These are phyloP conservation scores for Gymnodraco acuticeps DNA, from an alignment of 2,797 vertebrate species.

Conservation along the genomic window DNA sequence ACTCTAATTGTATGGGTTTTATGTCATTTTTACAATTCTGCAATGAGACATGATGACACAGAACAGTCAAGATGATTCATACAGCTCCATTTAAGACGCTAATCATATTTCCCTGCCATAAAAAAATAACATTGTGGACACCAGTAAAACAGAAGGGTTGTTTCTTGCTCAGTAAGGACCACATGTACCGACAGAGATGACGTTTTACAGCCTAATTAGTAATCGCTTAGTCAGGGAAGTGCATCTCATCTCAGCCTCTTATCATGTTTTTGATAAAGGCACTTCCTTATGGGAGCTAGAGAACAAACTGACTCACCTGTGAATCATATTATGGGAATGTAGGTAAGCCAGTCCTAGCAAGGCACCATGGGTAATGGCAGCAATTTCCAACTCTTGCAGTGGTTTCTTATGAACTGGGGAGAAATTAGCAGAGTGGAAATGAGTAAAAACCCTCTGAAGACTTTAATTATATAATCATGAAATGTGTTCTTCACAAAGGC, in stretches of 20 bases:
- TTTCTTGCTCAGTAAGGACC: conserved; percentile 3
- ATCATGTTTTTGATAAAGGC: conserved; percentile 4
- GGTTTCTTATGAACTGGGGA: conserved; percentile 96
- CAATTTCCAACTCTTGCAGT: conserved; percentile 98
- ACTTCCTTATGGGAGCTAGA: conserved; percentile 17
- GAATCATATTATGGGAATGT: conserved; percentile 98
- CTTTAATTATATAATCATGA: conserved; percentile 5
- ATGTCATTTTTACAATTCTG: conserved; percentile 1
- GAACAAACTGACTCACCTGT: conserved; percentile 87
- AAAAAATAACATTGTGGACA: conserved; percentile 15
- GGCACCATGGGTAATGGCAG: conserved; percentile 99
- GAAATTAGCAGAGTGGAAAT: conserved; percentile 21
- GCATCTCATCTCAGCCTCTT: conserved; percentile 2
- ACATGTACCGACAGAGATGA: not conserved
- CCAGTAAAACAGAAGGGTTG: conserved; percentile 12
- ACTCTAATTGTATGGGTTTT: not conserved
- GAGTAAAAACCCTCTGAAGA: conserved; percentile 1
- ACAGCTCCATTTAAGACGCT: not conserved
- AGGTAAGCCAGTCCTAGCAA: conserved; percentile 98
- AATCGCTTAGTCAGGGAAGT: conserved; percentile 33
- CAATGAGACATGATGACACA: conserved; percentile 1
- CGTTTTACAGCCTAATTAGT: conserved; percentile 48
- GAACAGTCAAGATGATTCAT: conserved; percentile 5
- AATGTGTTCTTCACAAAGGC: conserved; percentile 3
- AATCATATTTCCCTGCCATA: conserved; percentile 18